phyloP scores from a whole-genome alignment of 2,888 invertebrate genomes.

The Leptopilina myrica region DNA sequence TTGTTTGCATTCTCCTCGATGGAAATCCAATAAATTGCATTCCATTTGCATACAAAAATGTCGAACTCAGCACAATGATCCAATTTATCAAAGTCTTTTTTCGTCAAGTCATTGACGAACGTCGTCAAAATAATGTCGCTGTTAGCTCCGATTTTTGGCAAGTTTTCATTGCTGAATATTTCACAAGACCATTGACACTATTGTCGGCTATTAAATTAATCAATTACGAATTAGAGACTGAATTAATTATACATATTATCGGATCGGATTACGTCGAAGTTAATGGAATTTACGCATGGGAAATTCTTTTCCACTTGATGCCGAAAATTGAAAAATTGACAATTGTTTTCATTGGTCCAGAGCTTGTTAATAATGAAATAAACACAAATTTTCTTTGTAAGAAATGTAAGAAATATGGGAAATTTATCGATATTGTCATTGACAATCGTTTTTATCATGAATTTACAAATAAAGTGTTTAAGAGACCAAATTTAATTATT shows the following conservation, averaged over 20 bases:
- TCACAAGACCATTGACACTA: constrained; percentile 67
- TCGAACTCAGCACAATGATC: constrained; percentile 54
- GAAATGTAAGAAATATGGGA: constrained; percentile 54
- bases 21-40: constrained; percentile 32
- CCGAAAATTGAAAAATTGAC: constrained; percentile 59
- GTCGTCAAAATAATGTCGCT: constrained; percentile 37
- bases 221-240: constrained; percentile 41
- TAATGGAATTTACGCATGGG: constrained; percentile 66
- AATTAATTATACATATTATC: constrained; percentile 68
- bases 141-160: constrained; percentile 47
- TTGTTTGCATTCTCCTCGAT: background rate
- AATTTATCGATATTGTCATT: constrained; percentile 56
- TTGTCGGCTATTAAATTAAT: constrained; percentile 63
- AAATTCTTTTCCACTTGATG: constrained; percentile 71
- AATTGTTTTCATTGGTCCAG: constrained; percentile 70
- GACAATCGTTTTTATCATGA: constrained; percentile 59
- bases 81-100: constrained; percentile 56
- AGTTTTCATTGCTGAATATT: constrained; percentile 61
- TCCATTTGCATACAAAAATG: constrained; percentile 46
- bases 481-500: constrained; percentile 63
- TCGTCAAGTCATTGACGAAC: constrained; percentile 35
- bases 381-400: constrained; percentile 56
- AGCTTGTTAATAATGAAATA: constrained; percentile 55
- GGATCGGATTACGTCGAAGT: constrained; percentile 71
- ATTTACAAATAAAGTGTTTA: constrained; percentile 57